Evolutionary conservation across 2,888 invertebrate species (phyloP).

Genomic region (Oscheius myriophilus): DNA sequence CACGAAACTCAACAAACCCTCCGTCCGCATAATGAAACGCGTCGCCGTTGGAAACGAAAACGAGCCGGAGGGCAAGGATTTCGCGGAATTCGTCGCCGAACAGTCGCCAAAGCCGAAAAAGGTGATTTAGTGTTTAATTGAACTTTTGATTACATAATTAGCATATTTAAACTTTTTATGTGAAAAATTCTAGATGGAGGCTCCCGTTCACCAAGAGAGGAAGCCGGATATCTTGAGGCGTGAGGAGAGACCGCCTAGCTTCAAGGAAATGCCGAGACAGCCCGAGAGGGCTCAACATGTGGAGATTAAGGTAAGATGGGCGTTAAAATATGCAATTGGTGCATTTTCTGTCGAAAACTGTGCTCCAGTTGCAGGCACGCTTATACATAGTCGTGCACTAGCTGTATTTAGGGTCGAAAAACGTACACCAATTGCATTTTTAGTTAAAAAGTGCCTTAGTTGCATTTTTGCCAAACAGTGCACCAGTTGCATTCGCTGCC

Average conservation of each 20-base stretch:
- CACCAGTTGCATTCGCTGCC: not conserved
- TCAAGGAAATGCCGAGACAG: not conserved
- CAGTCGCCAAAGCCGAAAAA: too few relatives aligned
- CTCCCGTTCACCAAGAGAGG: constrained; percentile 9
- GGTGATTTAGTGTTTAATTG: too few relatives aligned
- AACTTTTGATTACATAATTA: too few relatives aligned
- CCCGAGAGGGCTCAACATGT: not conserved
- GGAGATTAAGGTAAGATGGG: constrained; percentile 1
- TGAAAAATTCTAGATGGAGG: too few relatives aligned
- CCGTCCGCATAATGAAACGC: constrained; percentile 44
- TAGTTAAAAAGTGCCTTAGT: too few relatives aligned
- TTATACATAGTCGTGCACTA: too few relatives aligned
- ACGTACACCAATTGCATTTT: too few relatives aligned
- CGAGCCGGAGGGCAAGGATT: constrained; percentile 21
- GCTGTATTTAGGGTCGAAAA: too few relatives aligned
- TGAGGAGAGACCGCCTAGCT: not conserved
- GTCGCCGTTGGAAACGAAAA: constrained; percentile 18
- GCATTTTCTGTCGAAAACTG: not conserved
- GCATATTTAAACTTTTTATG: too few relatives aligned
- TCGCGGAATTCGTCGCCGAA: not conserved
- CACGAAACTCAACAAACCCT: constrained; percentile 52
- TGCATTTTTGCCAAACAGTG: too few relatives aligned
- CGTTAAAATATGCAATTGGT: too few relatives aligned
- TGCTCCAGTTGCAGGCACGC: too few relatives aligned
- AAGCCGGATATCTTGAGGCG: constrained; percentile 17